These are phyloP conservation scores for Emmelina monodactyla DNA, from an alignment of 2,888 invertebrate species.

Conservation along the genomic window DNA sequence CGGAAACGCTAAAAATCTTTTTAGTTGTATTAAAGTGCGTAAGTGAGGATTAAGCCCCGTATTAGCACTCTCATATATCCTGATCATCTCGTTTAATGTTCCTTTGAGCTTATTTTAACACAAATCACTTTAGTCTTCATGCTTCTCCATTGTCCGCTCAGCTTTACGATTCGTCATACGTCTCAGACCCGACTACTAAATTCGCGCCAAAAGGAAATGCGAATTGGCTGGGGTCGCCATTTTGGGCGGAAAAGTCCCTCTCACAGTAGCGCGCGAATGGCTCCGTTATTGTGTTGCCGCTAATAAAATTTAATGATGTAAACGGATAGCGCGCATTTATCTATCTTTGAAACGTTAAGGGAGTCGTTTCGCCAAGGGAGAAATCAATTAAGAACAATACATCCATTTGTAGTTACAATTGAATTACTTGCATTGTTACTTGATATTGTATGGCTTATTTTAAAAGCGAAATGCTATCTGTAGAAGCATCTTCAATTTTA, in stretches of 20 bases:
- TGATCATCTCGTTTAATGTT: too few relatives aligned
- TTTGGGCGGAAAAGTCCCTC: slow-evolving; percentile 49
- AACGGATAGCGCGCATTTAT: slow-evolving; percentile 63
- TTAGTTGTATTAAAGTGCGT: too few relatives aligned
- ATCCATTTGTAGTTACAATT: slow-evolving; percentile 10
- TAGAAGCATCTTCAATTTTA: too few relatives aligned
- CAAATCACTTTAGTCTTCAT: slow-evolving; percentile 34
- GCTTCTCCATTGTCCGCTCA: slow-evolving; percentile 34
- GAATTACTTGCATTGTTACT: slow-evolving; percentile 18
- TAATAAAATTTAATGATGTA: slow-evolving; percentile 67
- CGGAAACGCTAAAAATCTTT: too few relatives aligned
- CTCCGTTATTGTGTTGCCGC: slow-evolving; percentile 48
- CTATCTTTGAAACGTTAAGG: slow-evolving; percentile 39
- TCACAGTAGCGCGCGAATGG: slow-evolving; percentile 35
- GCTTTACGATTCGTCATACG: slow-evolving; percentile 58
- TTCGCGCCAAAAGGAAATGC: slow-evolving; percentile 58
- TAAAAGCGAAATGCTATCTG: too few relatives aligned
- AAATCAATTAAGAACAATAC: slow-evolving; percentile 43
- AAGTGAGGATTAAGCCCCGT: too few relatives aligned
- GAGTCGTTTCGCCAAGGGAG: slow-evolving; percentile 34
- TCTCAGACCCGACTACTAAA: slow-evolving; percentile 55
- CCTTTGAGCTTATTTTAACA: slow-evolving; percentile 28
- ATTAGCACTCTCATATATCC: too few relatives aligned
- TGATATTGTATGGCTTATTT: slow-evolving; percentile 47
- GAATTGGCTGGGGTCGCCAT: slow-evolving; percentile 44